Base-by-base conservation (phyloP, 2,888 invertebrate genomes). In the Metalampra italica region DNA sequence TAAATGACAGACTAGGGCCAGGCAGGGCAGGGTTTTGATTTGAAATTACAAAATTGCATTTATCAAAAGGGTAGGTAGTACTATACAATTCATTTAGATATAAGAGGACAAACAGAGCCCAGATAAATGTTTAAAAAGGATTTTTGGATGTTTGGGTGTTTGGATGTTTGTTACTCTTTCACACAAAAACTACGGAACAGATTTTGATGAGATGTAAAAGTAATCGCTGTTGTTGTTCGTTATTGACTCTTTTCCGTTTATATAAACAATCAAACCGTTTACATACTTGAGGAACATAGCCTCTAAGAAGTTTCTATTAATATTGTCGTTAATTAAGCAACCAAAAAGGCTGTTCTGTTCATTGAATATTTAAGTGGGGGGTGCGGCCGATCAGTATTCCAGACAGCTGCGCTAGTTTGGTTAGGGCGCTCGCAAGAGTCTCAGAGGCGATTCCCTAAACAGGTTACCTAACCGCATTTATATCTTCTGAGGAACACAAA, bases 401-500 rank as follows among this genome's bases (percentile, higher is more conserved):
- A 67, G 70, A 75, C 82, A 71, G 76, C 63, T 55, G 55, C 62
- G 77, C 77, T 82, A 82, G 82, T 81, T 82, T 75, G 76, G 78
- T 78, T 78, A 77, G 79, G 78, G 71, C 62, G 73, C 68, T 71
- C 68, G 73, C 72, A 71, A 74, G 75, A 79, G 76, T 73, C 81
- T 73, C 70, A 57, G 75, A 73, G 78, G 79, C 76, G 73, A 82
- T 82, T 82, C 81, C 78, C 78, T 86, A 82, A 86, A 74, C 81
- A 80, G 77, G 80, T 86, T 88, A 82, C 75, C 78, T 78, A 79
- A 83, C 82, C 78, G 66, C 82, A 77, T 84, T 85, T 83, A 82
- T 82, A 80, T 72, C 71, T 77, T 77, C 76, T 65, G 66, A 62
- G 66, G 71, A 80, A 80, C 73, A 75, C 75, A 78, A 82, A 80